Percentiles rank a stretch among this genome's conserved stretches.
These are phyloP conservation scores for Netelia virgata DNA, from an alignment of 2,888 invertebrate genomes.

Conservation along the genomic window DNA sequence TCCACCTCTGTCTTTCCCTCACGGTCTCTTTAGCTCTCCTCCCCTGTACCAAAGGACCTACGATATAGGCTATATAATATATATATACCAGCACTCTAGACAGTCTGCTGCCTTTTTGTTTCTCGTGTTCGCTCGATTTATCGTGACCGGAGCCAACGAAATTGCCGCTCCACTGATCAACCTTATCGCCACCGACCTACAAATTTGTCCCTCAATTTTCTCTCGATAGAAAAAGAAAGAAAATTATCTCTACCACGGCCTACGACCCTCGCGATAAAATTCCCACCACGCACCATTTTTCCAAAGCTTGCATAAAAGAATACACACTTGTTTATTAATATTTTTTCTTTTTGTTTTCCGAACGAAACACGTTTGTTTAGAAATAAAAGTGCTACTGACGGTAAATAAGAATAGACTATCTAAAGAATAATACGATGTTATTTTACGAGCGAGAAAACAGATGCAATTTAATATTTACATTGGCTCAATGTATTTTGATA, in stretches of 20 bases:
- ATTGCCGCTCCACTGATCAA: slow-evolving; percentile 53
- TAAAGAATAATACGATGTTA: too few relatives aligned
- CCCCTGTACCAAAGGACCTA: neutral
- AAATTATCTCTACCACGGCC: neutral
- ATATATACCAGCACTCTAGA: slow-evolving; percentile 22
- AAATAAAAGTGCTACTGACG: too few relatives aligned
- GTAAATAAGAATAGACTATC: too few relatives aligned
- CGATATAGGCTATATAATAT: neutral
- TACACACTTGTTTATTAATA: too few relatives aligned
- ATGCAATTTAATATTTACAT: neutral
- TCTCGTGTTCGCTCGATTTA: slow-evolving; percentile 55
- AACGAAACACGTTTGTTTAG: too few relatives aligned
- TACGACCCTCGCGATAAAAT: neutral
- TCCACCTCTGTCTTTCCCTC: slow-evolving; percentile 39
- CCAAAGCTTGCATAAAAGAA: too few relatives aligned
- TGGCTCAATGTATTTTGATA: neutral
- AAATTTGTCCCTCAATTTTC: slow-evolving; percentile 45
- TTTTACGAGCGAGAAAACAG: neutral
- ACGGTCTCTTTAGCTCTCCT: slow-evolving; percentile 12
- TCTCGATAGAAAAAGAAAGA: neutral
- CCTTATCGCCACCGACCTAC: slow-evolving; percentile 39
- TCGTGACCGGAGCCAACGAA: slow-evolving; percentile 43
- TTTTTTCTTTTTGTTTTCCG: too few relatives aligned
- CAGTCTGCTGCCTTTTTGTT: slow-evolving; percentile 50
- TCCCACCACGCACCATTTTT: too few relatives aligned